Base-by-base conservation (phyloP, 1,140 invertebrate genomes). In the Caenorhabditis latens region DNA sequence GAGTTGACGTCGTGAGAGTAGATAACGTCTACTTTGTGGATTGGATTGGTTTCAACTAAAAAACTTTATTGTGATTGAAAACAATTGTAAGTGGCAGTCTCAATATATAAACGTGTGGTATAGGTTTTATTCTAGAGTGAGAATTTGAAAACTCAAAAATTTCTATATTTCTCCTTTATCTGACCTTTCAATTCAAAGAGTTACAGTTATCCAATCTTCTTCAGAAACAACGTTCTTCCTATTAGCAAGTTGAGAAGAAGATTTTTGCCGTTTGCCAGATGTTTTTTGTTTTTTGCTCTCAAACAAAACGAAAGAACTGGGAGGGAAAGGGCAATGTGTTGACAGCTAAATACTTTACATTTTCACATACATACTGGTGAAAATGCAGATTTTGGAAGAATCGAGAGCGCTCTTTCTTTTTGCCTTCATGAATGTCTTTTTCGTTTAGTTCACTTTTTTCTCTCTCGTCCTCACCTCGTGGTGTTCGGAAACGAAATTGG, bases 11-110 rank as follows among this genome's bases (percentile, higher is more conserved):
- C 91, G 83, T 91, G 91, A 2, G 91, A 92, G 86, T 92, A 92
- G 46, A 92, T 91, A 19, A 92, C 91, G 84, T 92, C 91, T 19
- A 92, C 88, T 84, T 92, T 92, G 65, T 87, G 84, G 16, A 92
- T 90, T 58, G 91, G 91, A 57, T 92, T 92, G 16, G 75, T 84
- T 40, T 65, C 71, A 16, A 91, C 88, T 87, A 42, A 53, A 53
- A 8, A 53, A 53, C 9, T 53, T 14, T 53, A 16, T 5, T 53
- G 9, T n/a, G 61, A 32, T 63, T 63, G 21, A 32, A 63, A 63
- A 24, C 9, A 40, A 4, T 11, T 11, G 3, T 53, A 50, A 16
- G 11, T 53, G 50, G 13, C 9, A 11, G 50, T 11, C 2, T 0
- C 32, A 32, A 32, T 32, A 0, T 32, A 32, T 32, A 32, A 32